A percentile compares a stretch with the other conserved stretches of the same genome.
These are phyloP conservation scores for Pseudanteris insignis DNA, from an alignment of 2,888 invertebrate genomes.

Conservation along the genomic window DNA sequence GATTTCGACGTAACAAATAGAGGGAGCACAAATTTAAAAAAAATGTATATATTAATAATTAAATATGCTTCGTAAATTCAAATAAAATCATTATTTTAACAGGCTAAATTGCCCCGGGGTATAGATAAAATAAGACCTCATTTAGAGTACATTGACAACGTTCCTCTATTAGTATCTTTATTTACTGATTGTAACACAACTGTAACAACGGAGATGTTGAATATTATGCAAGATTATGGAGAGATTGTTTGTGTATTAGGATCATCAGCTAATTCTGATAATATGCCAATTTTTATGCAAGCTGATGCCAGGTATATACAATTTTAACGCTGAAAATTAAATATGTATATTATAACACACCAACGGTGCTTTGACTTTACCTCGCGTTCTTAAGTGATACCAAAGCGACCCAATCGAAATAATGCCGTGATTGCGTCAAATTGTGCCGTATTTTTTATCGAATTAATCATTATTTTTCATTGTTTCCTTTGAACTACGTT, in stretches of 20 bases:
- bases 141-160: constrained; percentile 95
- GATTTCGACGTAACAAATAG: constrained; percentile 93
- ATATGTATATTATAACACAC: too few species aligned
- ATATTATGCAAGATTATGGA: constrained; percentile 96
- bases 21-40: too few species aligned
- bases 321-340: too few species aligned
- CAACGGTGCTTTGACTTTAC: too few species aligned
- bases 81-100: too few species aligned
- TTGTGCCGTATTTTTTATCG: too few species aligned
- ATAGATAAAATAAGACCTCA: constrained; percentile 97
- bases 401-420: too few species aligned
- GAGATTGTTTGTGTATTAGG: constrained; percentile 96
- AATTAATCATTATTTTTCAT: too few species aligned
- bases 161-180: constrained; percentile 93
- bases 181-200: constrained; percentile 97
- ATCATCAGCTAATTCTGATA: constrained; percentile 88
- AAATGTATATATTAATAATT: neutral
- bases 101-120: constrained; percentile 94
- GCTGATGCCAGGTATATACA: constrained; percentile 90
- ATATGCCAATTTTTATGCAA: constrained; percentile 92
- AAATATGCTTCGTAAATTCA: too few species aligned
- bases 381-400: too few species aligned
- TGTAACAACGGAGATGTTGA: constrained; percentile 90
- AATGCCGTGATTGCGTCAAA: too few species aligned
- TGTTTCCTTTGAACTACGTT: too few species aligned